Evolutionary conservation across 1,140 invertebrate species (phyloP).

Genomic region (Psilanteris sp.): DNA sequence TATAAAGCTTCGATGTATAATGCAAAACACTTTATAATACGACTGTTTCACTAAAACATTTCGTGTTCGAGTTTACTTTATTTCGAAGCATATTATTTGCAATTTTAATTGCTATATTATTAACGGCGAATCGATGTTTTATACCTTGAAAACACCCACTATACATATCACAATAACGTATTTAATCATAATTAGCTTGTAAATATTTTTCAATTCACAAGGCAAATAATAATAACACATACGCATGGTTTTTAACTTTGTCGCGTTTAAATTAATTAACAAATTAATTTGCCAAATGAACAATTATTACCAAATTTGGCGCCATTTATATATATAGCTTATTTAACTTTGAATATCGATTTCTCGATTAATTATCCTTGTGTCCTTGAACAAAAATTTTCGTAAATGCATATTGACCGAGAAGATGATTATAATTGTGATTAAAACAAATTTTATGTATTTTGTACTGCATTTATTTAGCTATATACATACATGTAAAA

Average conservation of each 20-base stretch:
- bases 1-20: constrained; percentile 50
- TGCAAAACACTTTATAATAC: constrained; percentile 52
- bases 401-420: neutral
- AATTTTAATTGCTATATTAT: constrained; percentile 19
- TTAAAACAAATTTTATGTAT: constrained; percentile 24
- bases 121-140: too few species aligned
- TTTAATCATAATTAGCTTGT: too few species aligned
- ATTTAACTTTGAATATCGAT: too few species aligned
- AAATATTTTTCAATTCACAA: too few species aligned
- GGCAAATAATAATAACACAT: too few species aligned
- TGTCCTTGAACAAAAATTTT: constrained; percentile 8
- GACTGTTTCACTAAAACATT: constrained; percentile 47
- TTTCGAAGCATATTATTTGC: neutral
- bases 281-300: too few species aligned
- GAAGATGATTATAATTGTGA: neutral
- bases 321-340: too few species aligned
- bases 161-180: too few species aligned
- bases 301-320: too few species aligned
- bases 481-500: constrained; percentile 19
- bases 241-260: too few species aligned
- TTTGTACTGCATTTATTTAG: constrained; percentile 5
- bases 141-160: too few species aligned
- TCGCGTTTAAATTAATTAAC: too few species aligned
- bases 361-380: neutral
- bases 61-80: constrained; percentile 9